These are phyloP conservation scores for Allobates femoralis DNA, from an alignment of 2,797 vertebrate genomes.

Conservation along the genomic window DNA sequence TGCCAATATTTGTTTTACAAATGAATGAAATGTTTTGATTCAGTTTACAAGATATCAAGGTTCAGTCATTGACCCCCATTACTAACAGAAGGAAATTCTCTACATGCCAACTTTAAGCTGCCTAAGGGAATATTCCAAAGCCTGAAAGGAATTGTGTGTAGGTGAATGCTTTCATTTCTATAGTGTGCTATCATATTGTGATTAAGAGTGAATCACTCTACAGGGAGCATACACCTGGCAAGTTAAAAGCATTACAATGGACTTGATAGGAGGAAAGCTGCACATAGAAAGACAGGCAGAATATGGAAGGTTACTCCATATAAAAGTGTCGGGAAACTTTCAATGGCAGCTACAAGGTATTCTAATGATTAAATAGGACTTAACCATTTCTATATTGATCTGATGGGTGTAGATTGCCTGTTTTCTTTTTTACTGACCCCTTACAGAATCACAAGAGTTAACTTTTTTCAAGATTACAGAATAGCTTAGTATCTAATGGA, in stretches of 20 bases:
- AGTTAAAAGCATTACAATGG: slow-evolving; percentile 44
- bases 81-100: slow-evolving; percentile 35
- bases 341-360: slow-evolving; percentile 36
- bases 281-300: slow-evolving; percentile 1
- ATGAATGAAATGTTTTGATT: slow-evolving; percentile 45
- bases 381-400: not conserved
- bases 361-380: not conserved
- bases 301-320: slow-evolving; percentile 15
- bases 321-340: slow-evolving; percentile 41
- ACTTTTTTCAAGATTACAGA: slow-evolving; percentile 56
- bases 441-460: slow-evolving; percentile 39
- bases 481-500: slow-evolving; percentile 77
- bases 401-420: not conserved
- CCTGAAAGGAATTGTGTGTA: slow-evolving; percentile 5
- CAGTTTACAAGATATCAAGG: slow-evolving; percentile 69
- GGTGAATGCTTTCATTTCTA: slow-evolving; percentile 11
- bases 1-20: not conserved
- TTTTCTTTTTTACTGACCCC: not conserved
- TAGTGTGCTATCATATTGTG: slow-evolving; percentile 3
- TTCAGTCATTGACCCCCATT: slow-evolving; percentile 47
- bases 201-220: not conserved
- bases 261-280: not conserved
- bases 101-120: not conserved
- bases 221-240: slow-evolving; percentile 5
- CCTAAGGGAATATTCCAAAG: slow-evolving; percentile 11